Evolutionary conservation across 2,888 invertebrate genomes (phyloP), one percentile per base, ranked within the genome.

Genomic region (Lithophane ornitopus): DNA sequence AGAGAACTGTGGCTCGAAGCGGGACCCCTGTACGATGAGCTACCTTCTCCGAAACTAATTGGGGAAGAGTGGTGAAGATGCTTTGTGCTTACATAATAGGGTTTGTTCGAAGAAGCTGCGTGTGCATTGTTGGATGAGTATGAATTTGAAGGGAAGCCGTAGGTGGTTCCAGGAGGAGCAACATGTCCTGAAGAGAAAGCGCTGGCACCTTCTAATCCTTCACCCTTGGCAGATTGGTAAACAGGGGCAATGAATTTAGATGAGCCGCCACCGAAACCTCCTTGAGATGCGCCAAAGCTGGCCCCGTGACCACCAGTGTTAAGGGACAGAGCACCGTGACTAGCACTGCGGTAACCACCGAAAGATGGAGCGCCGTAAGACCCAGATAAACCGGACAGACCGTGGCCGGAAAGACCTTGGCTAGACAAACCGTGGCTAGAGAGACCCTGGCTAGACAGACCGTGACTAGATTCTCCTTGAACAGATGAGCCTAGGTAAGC

Each of bases 401-500:
- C 92, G 44, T 94, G 93, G 56, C 92, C 89, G 44, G 93, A 56
- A 56, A 56, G 54, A 56, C 22, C n/a, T n/a, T 62, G 62, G 41
- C 26, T 19, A 63, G 58, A 58, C 16, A 93, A 82, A 70, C 92
- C 92, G 56, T 94, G 92, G 72, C 92, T 86, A 56, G 94, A 91
- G 14, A 93, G 80, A 72, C 93, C 92, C 90, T 58, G 93, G 73
- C 91, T 87, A 58, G 94, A 91, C 19, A 92, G 83, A 73, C 93
- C 92, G 89, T 58, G 93, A 68, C 91, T 88, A 59, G 93, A 91
- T 65, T 95, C 95, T 87, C 92, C 89, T 86, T 93, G 93, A 39
- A 93, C 88, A 7, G 95, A 93, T 72, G 96, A 90, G 68, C 97
- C 97, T 82, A 97, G 87, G 88, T 92, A 97, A 67, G 95, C 93